A percentile compares a stretch with the other conserved stretches of the same genome.
These are phyloP conservation scores for Pseudorhiza aurosa DNA, from an alignment of 30 jellyfish, hydroid and myxozoan species.

Conservation along the genomic window DNA sequence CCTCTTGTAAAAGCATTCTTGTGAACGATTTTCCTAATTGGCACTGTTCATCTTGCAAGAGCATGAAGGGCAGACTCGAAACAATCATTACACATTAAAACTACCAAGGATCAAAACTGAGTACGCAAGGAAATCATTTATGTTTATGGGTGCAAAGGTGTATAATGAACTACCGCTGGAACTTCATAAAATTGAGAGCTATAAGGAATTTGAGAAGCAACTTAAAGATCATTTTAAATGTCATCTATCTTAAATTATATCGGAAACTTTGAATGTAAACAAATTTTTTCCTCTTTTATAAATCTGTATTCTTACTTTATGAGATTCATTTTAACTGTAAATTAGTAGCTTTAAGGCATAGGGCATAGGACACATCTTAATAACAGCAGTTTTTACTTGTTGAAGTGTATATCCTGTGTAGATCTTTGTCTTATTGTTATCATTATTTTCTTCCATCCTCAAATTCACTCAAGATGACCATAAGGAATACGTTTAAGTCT, in stretches of 20 bases:
- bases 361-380: conserved; percentile 49
- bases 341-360: conserved; percentile 16
- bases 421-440: conserved; percentile 24
- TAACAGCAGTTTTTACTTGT: conserved; percentile 33
- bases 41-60: not conserved
- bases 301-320: conserved; percentile 12
- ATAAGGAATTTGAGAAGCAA: conserved; percentile 20
- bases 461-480: too few species aligned
- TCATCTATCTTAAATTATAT: conserved; percentile 6
- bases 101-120: conserved; percentile 62
- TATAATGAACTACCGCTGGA: conserved; percentile 66
- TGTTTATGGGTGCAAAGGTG: conserved; percentile 60
- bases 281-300: not conserved
- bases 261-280: conserved; percentile 30
- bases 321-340: conserved; percentile 28
- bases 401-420: conserved; percentile 48
- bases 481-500: too few species aligned
- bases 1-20: too few species aligned
- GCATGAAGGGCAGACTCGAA: conserved; percentile 33
- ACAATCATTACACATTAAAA: conserved; percentile 34
- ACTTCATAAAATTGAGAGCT: conserved; percentile 34
- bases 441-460: too few species aligned
- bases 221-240: conserved; percentile 17
- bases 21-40: too few species aligned
- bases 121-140: conserved; percentile 50